These are phyloP conservation scores for Zosterops pallidus DNA, from an alignment of 2,113 vertebrate genomes.

Conservation along the genomic window DNA sequence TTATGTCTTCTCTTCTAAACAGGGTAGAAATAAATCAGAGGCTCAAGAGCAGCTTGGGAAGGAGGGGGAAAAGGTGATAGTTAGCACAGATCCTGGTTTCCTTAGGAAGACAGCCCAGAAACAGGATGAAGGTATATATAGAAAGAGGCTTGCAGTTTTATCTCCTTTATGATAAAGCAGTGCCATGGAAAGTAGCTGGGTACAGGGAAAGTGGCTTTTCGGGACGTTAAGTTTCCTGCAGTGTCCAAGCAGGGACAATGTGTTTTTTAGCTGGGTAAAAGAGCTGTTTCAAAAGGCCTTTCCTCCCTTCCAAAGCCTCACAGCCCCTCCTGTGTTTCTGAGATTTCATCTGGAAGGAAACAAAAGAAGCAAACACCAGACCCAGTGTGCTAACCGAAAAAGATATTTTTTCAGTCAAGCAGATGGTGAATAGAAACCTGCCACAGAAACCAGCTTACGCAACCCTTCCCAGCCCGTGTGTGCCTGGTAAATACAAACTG, in stretches of 20 bases:
- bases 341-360: conserved; percentile 48
- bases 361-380: conserved; percentile 49
- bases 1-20: not conserved
- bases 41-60: not conserved
- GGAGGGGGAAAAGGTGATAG: not conserved
- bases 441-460: conserved; percentile 24
- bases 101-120: not conserved
- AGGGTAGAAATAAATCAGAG: not conserved
- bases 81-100: not conserved
- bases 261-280: not conserved
- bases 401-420: conserved; percentile 39
- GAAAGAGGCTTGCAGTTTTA: not conserved
- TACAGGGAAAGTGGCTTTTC: not conserved
- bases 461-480: not conserved
- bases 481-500: conserved; percentile 27
- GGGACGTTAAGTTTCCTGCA: not conserved
- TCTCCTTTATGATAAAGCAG: conserved; percentile 5
- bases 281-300: conserved; percentile 3
- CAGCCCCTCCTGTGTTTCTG: conserved; percentile 27
- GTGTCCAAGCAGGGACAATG: not conserved
- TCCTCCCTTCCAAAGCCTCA: not conserved
- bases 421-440: conserved; percentile 31
- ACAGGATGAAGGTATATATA: not conserved
- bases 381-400: conserved; percentile 25
- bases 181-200: conserved; percentile 10